A percentile compares a stretch with the other conserved stretches of the same genome.
phyloP scores from a whole-genome alignment of 2,797 vertebrate species.

The Spheniscus humboldti region DNA sequence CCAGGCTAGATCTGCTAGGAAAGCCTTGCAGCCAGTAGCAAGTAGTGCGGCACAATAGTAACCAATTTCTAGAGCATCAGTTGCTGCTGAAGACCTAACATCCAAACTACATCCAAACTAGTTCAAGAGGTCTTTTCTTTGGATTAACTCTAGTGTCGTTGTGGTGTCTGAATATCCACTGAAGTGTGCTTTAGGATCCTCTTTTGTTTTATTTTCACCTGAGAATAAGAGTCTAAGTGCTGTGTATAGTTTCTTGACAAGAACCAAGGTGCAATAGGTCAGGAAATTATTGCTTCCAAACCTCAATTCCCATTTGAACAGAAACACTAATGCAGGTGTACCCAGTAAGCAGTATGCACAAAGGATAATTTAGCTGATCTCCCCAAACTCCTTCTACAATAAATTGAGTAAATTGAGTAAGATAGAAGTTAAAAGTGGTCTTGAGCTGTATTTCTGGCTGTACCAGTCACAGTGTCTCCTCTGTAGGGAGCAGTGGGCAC shows the following conservation, averaged over 20 bases:
- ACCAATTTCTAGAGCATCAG: background rate
- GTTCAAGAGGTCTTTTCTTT: background rate
- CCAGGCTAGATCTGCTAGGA: background rate
- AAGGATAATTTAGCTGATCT: background rate
- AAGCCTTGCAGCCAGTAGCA: background rate
- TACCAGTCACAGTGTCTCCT: background rate
- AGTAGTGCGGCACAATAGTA: background rate
- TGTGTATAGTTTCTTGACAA: background rate
- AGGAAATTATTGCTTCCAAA: background rate
- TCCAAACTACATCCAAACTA: background rate
- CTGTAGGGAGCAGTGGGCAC: background rate
- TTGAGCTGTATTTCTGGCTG: background rate
- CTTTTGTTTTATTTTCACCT: background rate
- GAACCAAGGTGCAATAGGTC: background rate
- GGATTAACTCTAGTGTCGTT: background rate
- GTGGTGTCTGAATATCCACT: background rate
- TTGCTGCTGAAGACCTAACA: background rate
- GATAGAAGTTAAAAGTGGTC: background rate
- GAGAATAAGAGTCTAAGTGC: background rate
- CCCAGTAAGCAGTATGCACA: background rate
- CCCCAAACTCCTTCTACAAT: background rate
- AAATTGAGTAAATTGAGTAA: background rate
- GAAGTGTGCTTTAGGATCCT: background rate
- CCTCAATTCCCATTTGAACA: background rate
- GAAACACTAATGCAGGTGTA: background rate